Conservation (phyloP, 2,888 invertebrate genomes). For the Apotomis capreana region DNA sequence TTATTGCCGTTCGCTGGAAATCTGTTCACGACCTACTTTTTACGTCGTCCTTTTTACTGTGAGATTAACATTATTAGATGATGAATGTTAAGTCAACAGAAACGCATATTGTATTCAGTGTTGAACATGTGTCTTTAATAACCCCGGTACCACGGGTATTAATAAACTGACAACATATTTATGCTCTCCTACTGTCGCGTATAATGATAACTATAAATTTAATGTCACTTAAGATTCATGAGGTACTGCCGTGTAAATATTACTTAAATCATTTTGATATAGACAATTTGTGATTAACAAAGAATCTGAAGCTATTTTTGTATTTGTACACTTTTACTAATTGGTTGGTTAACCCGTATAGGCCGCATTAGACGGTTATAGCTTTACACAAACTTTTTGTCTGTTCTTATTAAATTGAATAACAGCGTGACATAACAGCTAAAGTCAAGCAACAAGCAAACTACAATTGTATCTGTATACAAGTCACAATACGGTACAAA, state of each 20-base stretch:
- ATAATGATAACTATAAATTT: slow-evolving; percentile 70
- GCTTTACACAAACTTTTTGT: slow-evolving; percentile 64
- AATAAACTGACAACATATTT: slow-evolving; percentile 75
- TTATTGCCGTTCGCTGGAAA: slow-evolving; percentile 52
- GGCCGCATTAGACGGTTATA: slow-evolving; percentile 63
- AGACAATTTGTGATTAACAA: slow-evolving; percentile 23
- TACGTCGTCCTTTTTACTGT: slow-evolving; percentile 42
- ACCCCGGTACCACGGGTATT: slow-evolving; percentile 62
- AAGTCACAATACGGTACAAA: slow-evolving; percentile 53
- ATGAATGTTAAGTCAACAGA: slow-evolving; percentile 35
- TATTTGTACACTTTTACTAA: slow-evolving; percentile 51
- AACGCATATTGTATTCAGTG: slow-evolving; percentile 56
- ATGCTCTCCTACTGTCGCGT: slow-evolving; percentile 63
- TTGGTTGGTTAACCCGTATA: slow-evolving; percentile 64
- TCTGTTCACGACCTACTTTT: slow-evolving; percentile 43
- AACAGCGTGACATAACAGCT: slow-evolving; percentile 57
- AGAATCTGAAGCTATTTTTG: slow-evolving; percentile 43
- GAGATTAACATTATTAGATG: slow-evolving; percentile 22
- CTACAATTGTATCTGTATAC: slow-evolving; percentile 49
- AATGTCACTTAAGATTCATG: slow-evolving; percentile 59
- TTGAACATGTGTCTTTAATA: slow-evolving; percentile 67
- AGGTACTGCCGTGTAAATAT: slow-evolving; percentile 39
- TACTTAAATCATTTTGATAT: slow-evolving; percentile 36
- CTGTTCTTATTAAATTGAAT: slow-evolving; percentile 67
- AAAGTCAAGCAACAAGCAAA: slow-evolving; percentile 35